Evolutionary conservation across 2,797 vertebrate species (phyloP).

Genomic region (Spheniscus humboldti): DNA sequence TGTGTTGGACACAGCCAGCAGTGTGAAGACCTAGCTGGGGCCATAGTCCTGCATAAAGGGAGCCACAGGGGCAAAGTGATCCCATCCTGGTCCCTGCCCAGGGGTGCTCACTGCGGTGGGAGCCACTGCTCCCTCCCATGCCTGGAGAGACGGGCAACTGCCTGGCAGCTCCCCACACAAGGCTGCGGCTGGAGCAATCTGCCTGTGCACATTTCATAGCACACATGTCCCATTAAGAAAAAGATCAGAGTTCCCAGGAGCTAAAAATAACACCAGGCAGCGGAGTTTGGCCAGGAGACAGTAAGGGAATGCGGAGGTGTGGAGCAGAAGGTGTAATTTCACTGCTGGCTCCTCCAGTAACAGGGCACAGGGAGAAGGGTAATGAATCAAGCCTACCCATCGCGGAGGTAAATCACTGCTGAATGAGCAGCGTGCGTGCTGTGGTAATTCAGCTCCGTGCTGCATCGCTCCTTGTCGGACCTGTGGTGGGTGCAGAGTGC

Average conservation of each 20-base stretch:
- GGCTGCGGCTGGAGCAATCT: neutral
- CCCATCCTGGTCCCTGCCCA: neutral
- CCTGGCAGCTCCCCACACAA: fast-evolving
- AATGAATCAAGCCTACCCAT: neutral
- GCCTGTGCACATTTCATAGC: neutral
- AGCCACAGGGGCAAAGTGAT: fast-evolving
- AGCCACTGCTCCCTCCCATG: fast-evolving
- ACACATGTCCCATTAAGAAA: slow-evolving; percentile 27
- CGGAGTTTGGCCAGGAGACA: neutral
- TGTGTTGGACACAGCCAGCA: fast-evolving
- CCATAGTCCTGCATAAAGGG: fast-evolving
- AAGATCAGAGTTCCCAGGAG: slow-evolving; percentile 4
- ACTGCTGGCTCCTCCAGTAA: neutral
- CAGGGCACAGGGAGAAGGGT: neutral
- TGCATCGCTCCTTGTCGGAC: fast-evolving
- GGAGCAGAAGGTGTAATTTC: slow-evolving; percentile 23
- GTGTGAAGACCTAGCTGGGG: too few relatives aligned
- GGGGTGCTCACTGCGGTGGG: fast-evolving
- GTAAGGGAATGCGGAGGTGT: neutral
- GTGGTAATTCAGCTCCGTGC: neutral
- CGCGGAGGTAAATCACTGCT: fast-evolving
- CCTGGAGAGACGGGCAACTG: fast-evolving
- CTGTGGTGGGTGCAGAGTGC: neutral
- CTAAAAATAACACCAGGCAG: slow-evolving; percentile 50
- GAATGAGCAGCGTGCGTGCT: neutral